Evolutionary conservation across 2,797 vertebrate species (phyloP), one percentile per base, ranked within the genome.

Genomic region (Melanotaenia pygmaea): DNA sequence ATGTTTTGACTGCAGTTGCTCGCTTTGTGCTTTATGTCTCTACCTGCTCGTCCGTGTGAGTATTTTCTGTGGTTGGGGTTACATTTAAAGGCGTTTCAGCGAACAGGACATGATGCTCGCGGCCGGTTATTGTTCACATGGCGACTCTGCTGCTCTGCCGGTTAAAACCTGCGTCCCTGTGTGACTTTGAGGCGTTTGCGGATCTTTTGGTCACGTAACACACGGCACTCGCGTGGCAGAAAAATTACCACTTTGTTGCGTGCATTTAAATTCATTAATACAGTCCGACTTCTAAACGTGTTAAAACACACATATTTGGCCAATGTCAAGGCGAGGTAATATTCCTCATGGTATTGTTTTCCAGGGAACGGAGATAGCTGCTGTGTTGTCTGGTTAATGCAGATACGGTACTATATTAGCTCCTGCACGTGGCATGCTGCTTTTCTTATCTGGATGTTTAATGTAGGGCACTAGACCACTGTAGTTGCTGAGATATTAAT

Each of bases 301-400:
- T 43, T 53, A 16, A 50, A 50, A 9, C 24, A 3, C 20, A 54
- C 59, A 63, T 74, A 45, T 62, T 81, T 50, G 74, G 35, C 93
- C 93, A 93, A 92, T 93, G 93, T 95, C 93, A 94, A 88, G 88
- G 86, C 89, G 87, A 90, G 90, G 88, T 86, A 64, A 75, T 81
- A 79, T 65, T 75, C 78, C 82, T 82, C 85, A 73, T 80, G 87
- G 78, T 82, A 77, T 81, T 90, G 82, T 90, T 90, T 91, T 91
- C 84, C 82, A 82, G 78, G 82, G 85, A 84, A 70, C 67, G 67
- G 83, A 76, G 80, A 81, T 73, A 79, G 84, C 88, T 76, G 85
- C 53, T 64, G 67, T 67, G 71, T 35, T 78, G 79, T 73, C 64
- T 79, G 89, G 38, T 75, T 67, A 24, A 74, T 58, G 74, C 83